phyloP scores from a whole-genome alignment of 2,888 invertebrate species.

The Trichopoda pennipes region DNA sequence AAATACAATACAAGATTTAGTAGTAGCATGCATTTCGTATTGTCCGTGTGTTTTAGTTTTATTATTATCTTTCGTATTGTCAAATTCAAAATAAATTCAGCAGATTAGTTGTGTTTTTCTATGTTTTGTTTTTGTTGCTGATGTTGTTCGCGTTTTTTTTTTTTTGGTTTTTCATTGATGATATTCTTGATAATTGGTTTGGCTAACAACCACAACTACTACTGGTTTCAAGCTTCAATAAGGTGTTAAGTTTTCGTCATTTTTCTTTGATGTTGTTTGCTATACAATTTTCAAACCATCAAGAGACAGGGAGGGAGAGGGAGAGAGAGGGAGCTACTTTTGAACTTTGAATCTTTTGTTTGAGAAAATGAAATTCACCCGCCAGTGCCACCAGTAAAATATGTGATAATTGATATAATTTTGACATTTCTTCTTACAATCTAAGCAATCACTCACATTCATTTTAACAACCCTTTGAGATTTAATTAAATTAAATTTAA shows the following conservation, averaged over 20 bases:
- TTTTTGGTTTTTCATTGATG: constrained; percentile 31
- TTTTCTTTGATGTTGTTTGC: constrained; percentile 2
- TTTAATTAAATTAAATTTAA: too few relatives aligned
- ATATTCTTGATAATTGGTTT: constrained; percentile 50
- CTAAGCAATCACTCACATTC: too few relatives aligned
- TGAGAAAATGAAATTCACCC: too few relatives aligned
- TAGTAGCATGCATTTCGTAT: too few relatives aligned
- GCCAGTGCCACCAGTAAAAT: too few relatives aligned
- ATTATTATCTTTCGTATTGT: constrained; percentile 31
- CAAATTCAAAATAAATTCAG: constrained; percentile 44
- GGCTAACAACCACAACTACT: constrained; percentile 25
- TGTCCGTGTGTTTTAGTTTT: constrained; percentile 27
- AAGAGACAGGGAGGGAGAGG: too few relatives aligned
- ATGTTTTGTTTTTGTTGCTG: background rate
- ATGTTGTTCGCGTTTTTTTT: constrained; percentile 6
- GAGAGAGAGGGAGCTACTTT: too few relatives aligned
- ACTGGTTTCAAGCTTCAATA: constrained; percentile 1
- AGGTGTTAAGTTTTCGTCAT: constrained; percentile 23
- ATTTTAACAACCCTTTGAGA: too few relatives aligned
- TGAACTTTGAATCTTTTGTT: too few relatives aligned
- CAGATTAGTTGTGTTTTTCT: constrained; percentile 37
- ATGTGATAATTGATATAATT: too few relatives aligned
- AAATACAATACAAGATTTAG: constrained; percentile 26
- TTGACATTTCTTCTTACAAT: too few relatives aligned
- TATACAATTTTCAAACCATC: too few relatives aligned